Evolutionary conservation across 1,140 invertebrate genomes (phyloP).

Genomic region (Ceratosolen solmsi): DNA sequence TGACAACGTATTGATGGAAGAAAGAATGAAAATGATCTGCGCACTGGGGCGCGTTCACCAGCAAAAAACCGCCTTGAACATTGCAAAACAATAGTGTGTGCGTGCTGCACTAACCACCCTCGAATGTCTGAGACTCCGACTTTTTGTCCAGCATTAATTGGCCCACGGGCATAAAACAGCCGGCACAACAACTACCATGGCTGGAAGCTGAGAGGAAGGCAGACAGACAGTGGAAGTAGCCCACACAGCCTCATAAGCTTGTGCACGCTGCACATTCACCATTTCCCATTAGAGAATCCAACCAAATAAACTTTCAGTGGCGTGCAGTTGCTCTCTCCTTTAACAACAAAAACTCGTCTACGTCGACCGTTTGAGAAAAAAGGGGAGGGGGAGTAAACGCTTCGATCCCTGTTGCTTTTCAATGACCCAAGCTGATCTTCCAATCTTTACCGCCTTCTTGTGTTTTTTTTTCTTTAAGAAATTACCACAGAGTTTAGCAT

Average conservation of each 20-base stretch:
- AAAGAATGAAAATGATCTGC: neutral
- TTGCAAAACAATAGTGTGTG: constrained; percentile 50
- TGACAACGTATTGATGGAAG: neutral
- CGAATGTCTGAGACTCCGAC: constrained; percentile 51
- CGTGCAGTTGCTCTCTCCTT: constrained; percentile 19
- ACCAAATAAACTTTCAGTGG: constrained; percentile 60
- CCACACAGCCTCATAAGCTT: constrained; percentile 44
- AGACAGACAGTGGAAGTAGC: neutral
- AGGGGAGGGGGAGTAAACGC: neutral
- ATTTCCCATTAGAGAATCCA: constrained; percentile 16
- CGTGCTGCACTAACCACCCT: constrained; percentile 63
- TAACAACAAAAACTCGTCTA: constrained; percentile 66
- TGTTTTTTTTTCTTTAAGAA: neutral
- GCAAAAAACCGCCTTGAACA: constrained; percentile 35
- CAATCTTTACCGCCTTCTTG: neutral
- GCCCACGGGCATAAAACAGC: constrained; percentile 51
- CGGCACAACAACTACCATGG: constrained; percentile 10
- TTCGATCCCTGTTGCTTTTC: constrained; percentile 40
- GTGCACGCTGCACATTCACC: constrained; percentile 6
- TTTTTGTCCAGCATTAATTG: constrained; percentile 67
- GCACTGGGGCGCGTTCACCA: neutral
- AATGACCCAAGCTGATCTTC: constrained; percentile 17
- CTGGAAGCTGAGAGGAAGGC: neutral
- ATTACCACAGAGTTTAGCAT: neutral
- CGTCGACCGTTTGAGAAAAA: constrained; percentile 30